Evolutionary conservation across 2,888 invertebrate species (phyloP), one percentile per base, ranked within the genome.

Genomic region (Clitarchus hookeri): DNA sequence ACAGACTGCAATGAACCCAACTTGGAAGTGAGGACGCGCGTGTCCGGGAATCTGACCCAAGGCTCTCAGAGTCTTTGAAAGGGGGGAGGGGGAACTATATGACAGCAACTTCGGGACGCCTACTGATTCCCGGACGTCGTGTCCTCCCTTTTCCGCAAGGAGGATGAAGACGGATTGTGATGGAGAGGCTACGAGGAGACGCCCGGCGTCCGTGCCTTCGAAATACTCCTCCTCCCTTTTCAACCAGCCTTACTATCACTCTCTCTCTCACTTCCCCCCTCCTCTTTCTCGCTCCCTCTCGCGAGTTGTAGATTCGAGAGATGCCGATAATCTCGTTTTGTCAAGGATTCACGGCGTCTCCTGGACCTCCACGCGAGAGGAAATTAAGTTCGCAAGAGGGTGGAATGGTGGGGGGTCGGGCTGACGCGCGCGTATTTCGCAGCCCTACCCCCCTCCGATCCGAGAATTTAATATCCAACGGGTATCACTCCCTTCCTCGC

Each of bases 301-400:
- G 65, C 8, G 65, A 65, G 65, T 65, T n/a, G 65, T n/a, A 65
- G 65, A 48, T 48, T 48, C 48, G 48, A 48, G 48, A 48, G 48
- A 65, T 65, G 65, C 65, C 65, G 65, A 65, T 65, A 65, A 65
- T 65, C 65, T 65, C 65, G 65, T 65, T 23, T 65, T 65, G 65
- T 65, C 65, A n/a, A 65, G 65, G 65, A 65, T 65, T 65, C 65
- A 65, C 23, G 19, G 65, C 65, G 65, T 65, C 65, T 23, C 65
- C n/a, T 65, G 65, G 65, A n/a, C 65, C 65, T 23, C 23, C 65
- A 65, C 16, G 65, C 65, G 65, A n/a, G 65, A 65, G 23, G 65
- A 65, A 65, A 65, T 65, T 65, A 65, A 65, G 65, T 65, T 65
- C 65, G 65, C 65, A 23, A 65, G n/a, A 23, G 8, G 65, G 12